These are phyloP conservation scores for Choreutis nemorana DNA, from an alignment of 2,888 invertebrate genomes.

Conservation along the genomic window DNA sequence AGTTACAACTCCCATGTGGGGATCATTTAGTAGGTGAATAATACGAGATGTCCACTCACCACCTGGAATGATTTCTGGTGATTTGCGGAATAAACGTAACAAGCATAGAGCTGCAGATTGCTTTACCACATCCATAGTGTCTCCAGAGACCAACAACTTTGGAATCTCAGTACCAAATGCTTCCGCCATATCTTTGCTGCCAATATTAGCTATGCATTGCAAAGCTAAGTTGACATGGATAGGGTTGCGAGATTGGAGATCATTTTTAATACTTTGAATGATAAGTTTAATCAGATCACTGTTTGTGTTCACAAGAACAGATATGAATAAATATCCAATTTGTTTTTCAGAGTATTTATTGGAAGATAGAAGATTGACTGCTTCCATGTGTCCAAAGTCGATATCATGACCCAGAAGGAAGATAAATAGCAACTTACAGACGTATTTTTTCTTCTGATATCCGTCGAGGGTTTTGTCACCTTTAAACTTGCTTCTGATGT, in stretches of 20 bases:
- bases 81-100: constrained; percentile 90
- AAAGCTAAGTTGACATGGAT: constrained; percentile 98
- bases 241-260: constrained; percentile 94
- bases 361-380: constrained; percentile 97
- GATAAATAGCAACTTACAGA: constrained; percentile 99
- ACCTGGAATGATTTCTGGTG: constrained; percentile 95
- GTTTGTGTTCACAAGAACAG: constrained; percentile 98
- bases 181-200: constrained; percentile 99
- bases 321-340: constrained; percentile 99
- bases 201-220: constrained; percentile 99
- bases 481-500: constrained; percentile 99
- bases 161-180: constrained; percentile 98
- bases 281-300: constrained; percentile 99
- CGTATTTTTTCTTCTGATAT: constrained; percentile 99
- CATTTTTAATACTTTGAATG: constrained; percentile 99
- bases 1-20: constrained; percentile 99
- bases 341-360: constrained; percentile 99
- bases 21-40: constrained; percentile 97
- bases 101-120: constrained; percentile 98
- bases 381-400: constrained; percentile 99
- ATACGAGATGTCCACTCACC: constrained; percentile 99
- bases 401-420: constrained; percentile 99
- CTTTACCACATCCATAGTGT: constrained; percentile 99
- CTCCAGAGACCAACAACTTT: constrained; percentile 96
- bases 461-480: constrained; percentile 99